phyloP scores from a whole-genome alignment of 1,140 invertebrate species.

The Musca vetustissima region DNA sequence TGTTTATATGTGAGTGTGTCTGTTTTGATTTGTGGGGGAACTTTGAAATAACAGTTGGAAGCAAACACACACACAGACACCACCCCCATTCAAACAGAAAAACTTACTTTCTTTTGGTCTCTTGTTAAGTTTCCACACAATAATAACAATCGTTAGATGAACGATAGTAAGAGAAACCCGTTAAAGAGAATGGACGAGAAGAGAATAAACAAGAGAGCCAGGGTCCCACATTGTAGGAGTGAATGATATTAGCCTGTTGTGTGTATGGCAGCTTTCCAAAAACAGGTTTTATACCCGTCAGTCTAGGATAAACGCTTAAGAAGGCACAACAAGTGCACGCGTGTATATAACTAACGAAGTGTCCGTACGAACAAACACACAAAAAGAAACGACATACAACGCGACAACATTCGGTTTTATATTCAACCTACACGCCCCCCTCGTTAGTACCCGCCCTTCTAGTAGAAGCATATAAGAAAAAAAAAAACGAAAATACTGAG shows the following conservation, averaged over 20 bases:
- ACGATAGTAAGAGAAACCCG: too few relatives aligned
- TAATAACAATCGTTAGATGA: too few relatives aligned
- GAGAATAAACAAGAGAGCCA: too few relatives aligned
- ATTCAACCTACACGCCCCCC: neutral
- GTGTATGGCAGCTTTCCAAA: conserved; percentile 26
- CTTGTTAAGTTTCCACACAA: neutral
- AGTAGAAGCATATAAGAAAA: too few relatives aligned
- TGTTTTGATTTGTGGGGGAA: neutral
- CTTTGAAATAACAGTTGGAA: conserved; percentile 7
- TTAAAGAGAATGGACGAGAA: too few relatives aligned
- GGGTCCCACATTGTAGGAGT: neutral
- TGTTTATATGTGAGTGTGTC: neutral
- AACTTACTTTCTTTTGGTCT: neutral
- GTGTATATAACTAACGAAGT: too few relatives aligned
- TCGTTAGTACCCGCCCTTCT: neutral
- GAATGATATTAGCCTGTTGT: conserved; percentile 2
- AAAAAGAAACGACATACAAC: neutral
- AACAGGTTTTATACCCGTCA: conserved; percentile 39
- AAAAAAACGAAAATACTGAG: too few relatives aligned
- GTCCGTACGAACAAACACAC: too few relatives aligned
- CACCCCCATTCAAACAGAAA: neutral
- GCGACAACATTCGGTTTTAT: neutral
- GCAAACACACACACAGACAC: neutral
- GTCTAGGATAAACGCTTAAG: conserved; percentile 56
- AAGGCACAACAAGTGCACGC: conserved; percentile 55